Percentiles rank a stretch among this genome's conserved stretches.
Evolutionary conservation across 2,113 vertebrate species (phyloP).

Genomic region (Sinocyclocheilus rhinocerous): DNA sequence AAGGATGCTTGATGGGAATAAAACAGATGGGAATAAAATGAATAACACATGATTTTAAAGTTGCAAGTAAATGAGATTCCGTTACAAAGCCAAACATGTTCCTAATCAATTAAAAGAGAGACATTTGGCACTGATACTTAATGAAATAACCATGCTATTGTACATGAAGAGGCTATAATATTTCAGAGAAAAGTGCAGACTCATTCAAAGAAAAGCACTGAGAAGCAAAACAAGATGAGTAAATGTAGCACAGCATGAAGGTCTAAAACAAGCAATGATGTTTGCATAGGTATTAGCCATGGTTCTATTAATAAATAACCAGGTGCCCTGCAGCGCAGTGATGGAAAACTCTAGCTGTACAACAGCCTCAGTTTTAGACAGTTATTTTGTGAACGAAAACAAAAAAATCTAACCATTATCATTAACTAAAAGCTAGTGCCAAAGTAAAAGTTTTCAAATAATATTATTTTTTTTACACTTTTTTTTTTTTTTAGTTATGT

Average conservation of each 20-base stretch:
- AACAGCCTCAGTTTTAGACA: neutral
- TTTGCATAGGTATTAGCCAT: neutral
- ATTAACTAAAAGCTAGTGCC: no score
- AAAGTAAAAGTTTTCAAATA: no score
- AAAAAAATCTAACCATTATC: neutral
- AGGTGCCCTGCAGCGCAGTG: neutral
- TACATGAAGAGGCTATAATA: neutral
- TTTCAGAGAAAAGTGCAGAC: slow-evolving; percentile 7
- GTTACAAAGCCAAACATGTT: neutral
- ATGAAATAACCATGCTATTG: neutral
- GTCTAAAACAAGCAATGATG: slow-evolving; percentile 29
- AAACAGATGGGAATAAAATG: neutral
- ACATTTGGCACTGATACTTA: neutral
- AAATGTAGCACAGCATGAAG: neutral
- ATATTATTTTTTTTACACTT: no score
- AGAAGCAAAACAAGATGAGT: neutral
- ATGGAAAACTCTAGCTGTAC: slow-evolving; percentile 1
- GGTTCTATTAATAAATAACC: slow-evolving; percentile 32
- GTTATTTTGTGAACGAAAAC: neutral
- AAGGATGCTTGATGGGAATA: neutral
- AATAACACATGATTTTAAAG: neutral
- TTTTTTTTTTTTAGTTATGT: no score
- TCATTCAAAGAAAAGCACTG: neutral
- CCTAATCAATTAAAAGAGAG: neutral
- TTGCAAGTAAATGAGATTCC: neutral